Base-by-base conservation (phyloP, 2,113 vertebrate genomes). In the Xiphophorus hellerii region DNA sequence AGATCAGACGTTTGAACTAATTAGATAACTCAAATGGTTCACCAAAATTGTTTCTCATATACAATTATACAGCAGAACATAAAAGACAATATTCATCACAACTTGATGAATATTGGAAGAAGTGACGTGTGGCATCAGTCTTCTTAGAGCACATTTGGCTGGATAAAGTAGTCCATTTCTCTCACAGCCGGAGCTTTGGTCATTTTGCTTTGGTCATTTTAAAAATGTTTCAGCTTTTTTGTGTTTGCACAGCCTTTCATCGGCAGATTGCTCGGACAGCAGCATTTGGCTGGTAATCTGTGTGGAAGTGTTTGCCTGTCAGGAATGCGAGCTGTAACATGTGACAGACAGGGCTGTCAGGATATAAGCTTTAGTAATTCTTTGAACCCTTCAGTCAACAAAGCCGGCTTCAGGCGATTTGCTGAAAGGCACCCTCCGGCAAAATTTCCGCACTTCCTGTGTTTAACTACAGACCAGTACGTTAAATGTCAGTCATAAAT, bases 341-440 rank as follows among this genome's bases (percentile, higher is more conserved):
- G 69, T 77, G 76, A 89, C 81, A 76, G 73, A 76, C 61, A 74
- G 42, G 67, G 80, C 82, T 76, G 67, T 76, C 65, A 77, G 82
- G 84, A 82, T 83, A 86, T 82, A 74, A 84, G 81, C 81, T 86
- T 77, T 76, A 67, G 66, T 80, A 79, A 78, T 1, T 67, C 67
- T 89, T 87, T 62, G 82, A 91, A 88, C 86, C 88, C 77, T 48
- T 77, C 67, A 12, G 75, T 82, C 87, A 90, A 90, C 87, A 88
- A 84, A 89, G 82, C 35, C 61, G 61, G 81, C 84, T 90, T 85
- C 28, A 78, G 68, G 76, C 3, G 22, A 81, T 87, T 88, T 86
- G 77, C 81, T 83, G 69, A 82, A 81, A 89, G 69, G 69, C 61
- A 37, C 64, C 66, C 17, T 29, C 63, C 44, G 86, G 83, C 48